Base-by-base conservation (phyloP, 1,140 invertebrate genomes). In the Asobara japonica region DNA sequence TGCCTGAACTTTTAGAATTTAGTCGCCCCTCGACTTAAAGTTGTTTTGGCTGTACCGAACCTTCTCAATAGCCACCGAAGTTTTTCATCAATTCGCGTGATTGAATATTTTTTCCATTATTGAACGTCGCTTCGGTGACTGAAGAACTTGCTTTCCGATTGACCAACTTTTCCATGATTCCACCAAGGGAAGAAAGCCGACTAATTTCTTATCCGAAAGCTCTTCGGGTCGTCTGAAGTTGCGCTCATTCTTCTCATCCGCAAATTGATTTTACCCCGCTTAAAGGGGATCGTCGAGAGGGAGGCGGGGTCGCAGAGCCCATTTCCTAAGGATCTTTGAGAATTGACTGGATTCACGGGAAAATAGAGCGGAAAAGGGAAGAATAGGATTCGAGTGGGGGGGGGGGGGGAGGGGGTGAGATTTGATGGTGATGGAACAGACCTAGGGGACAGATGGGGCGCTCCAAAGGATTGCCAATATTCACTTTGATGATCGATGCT, bases 191-290 rank as follows among this genome's bases (percentile, higher is more conserved):
- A 45, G n/a, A 45, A 45, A 45, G 66, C 72, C 48, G 51, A 13
- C 75, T 76, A 76, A 74, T 78, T 73, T 73, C 71, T 62, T 75
- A 27, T 65, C 74, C 72, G 56, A 73, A 66, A 41, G 48, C 41
- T 67, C 48, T 51, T 69, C 67, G 75, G 74, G 71, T 73, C 70
- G 71, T 76, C 60, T 77, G 69, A 69, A 70, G 77, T 76, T 73
- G 74, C 73, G 74, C 66, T 76, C 73, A 72, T 74, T 75, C 72
- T 76, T 76, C 76, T 72, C 72, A 75, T 74, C 75, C 74, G 74
- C 76, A 81, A 79, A 81, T 81, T 79, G 79, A 81, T 81, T 81
- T 81, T 79, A 74, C 77, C 73, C 75, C 31, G 77, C 69, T 79
- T 79, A 81, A 79, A 81, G 80, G 80, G 78, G 80, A 81, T 76